These are phyloP conservation scores for Henricia sp. DNA, from an alignment of 53 echinoderm and acorn worm species.

Conservation along the genomic window DNA sequence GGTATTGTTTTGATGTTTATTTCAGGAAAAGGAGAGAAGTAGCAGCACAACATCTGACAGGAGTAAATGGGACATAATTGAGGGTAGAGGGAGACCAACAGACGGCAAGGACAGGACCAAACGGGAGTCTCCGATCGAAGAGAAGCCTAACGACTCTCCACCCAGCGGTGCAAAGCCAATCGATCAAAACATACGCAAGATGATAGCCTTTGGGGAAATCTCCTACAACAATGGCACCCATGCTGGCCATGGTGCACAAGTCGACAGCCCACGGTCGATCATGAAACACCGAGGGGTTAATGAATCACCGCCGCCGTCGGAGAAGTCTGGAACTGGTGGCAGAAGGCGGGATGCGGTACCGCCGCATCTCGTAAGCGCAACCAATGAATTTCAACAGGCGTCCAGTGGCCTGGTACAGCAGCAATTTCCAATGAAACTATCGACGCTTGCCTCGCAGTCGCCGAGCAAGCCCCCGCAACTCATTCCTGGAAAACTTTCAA, in stretches of 20 bases:
- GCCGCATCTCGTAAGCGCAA: slow-evolving; percentile 84
- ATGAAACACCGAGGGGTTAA: slow-evolving; percentile 43
- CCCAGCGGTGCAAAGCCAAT: slow-evolving; percentile 8
- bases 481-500: slow-evolving; percentile 78
- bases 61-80: not conserved
- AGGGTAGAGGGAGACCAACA: slow-evolving; percentile 15
- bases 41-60: slow-evolving; percentile 13
- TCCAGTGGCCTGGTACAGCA: slow-evolving; percentile 73
- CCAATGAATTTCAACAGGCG: slow-evolving; percentile 83
- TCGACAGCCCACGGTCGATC: slow-evolving; percentile 54
- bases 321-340: slow-evolving; percentile 27
- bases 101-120: slow-evolving; percentile 31
- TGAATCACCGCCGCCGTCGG: not conserved
- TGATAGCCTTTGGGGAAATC: slow-evolving; percentile 80
- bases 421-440: slow-evolving; percentile 87
- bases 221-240: slow-evolving; percentile 44
- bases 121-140: slow-evolving; percentile 19
- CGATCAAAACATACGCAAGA: slow-evolving; percentile 60
- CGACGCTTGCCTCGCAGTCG: slow-evolving; percentile 59
- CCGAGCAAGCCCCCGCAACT: slow-evolving; percentile 66
- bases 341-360: slow-evolving; percentile 54
- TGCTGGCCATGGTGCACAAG: slow-evolving; percentile 36
- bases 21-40: slow-evolving; percentile 6
- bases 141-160: slow-evolving; percentile 14
- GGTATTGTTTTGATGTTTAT: not conserved